phyloP scores from a whole-genome alignment of 2,797 vertebrate species.

The Synanceia verrucosa region DNA sequence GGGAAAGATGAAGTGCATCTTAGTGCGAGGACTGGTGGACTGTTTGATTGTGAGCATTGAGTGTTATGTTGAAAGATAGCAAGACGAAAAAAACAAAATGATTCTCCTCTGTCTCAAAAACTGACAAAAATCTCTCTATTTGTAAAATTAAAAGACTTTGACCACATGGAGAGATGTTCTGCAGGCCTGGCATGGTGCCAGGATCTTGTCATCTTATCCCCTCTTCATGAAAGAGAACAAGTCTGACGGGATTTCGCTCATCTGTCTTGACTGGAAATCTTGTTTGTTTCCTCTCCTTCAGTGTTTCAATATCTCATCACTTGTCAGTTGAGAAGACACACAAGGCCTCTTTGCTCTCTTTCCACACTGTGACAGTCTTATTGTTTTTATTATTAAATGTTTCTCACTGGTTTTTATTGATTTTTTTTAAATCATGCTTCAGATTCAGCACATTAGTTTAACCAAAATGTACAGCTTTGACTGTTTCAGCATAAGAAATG shows the following conservation, averaged over 20 bases:
- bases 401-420: background rate
- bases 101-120: slow-evolving; percentile 28
- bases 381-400: background rate
- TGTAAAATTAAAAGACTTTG: too few species aligned
- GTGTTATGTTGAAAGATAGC: background rate
- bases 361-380: background rate
- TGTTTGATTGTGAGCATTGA: too few species aligned
- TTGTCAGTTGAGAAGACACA: background rate
- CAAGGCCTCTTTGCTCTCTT: background rate
- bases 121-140: too few species aligned
- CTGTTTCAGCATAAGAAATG: background rate
- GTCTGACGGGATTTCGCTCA: slow-evolving; percentile 23
- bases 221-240: background rate
- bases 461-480: background rate
- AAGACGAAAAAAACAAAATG: background rate
- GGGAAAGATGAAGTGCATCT: too few species aligned
- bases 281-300: background rate
- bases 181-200: slow-evolving; percentile 14
- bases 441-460: background rate
- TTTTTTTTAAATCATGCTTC: background rate
- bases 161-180: slow-evolving; percentile 25
- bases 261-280: slow-evolving; percentile 20
- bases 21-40: too few species aligned
- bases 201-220: slow-evolving; percentile 5
- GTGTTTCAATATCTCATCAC: background rate